A percentile compares a stretch with the other conserved stretches of the same genome.
These are phyloP conservation scores for Oncorhynchus nerka DNA, from an alignment of 2,113 vertebrate species.

Conservation along the genomic window DNA sequence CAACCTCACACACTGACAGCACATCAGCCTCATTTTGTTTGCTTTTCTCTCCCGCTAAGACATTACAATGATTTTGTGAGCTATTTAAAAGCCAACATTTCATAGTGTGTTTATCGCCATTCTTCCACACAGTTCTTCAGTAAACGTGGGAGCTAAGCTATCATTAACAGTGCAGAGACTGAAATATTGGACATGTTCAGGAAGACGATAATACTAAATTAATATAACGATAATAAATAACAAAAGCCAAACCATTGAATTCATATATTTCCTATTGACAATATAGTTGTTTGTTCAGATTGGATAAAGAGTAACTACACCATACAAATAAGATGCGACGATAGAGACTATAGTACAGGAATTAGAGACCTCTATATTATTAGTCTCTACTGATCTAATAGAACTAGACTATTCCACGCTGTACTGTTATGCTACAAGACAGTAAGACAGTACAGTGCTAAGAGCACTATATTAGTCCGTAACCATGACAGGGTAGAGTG, in stretches of 20 bases:
- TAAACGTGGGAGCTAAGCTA: conserved; percentile 1
- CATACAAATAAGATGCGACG: conserved; percentile 60
- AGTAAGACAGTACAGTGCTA: conserved; percentile 75
- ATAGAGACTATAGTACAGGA: conserved; percentile 62
- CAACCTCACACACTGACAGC: conserved; percentile 54
- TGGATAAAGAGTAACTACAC: conserved; percentile 47
- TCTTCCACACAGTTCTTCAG: background rate
- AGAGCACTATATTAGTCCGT: conserved; percentile 72
- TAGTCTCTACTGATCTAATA: conserved; percentile 76
- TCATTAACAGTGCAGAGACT: background rate
- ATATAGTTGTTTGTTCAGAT: conserved; percentile 18
- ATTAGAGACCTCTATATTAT: conserved; percentile 69
- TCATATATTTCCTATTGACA: background rate
- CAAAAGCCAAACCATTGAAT: conserved; percentile 16
- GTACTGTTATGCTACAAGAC: conserved; percentile 74
- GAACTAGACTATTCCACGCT: conserved; percentile 77
- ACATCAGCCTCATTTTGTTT: conserved; percentile 43
- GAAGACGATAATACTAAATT: background rate
- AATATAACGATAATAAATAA: background rate
- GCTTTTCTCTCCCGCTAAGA: conserved; percentile 38
- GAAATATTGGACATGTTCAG: background rate
- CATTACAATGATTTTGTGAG: conserved; percentile 1
- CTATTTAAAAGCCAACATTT: background rate
- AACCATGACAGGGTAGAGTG: conserved; percentile 72
- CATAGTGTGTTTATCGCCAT: background rate